Evolutionary conservation across 2,113 vertebrate species (phyloP), one percentile per base, ranked within the genome.

Genomic region (Collichthys lucidus): DNA sequence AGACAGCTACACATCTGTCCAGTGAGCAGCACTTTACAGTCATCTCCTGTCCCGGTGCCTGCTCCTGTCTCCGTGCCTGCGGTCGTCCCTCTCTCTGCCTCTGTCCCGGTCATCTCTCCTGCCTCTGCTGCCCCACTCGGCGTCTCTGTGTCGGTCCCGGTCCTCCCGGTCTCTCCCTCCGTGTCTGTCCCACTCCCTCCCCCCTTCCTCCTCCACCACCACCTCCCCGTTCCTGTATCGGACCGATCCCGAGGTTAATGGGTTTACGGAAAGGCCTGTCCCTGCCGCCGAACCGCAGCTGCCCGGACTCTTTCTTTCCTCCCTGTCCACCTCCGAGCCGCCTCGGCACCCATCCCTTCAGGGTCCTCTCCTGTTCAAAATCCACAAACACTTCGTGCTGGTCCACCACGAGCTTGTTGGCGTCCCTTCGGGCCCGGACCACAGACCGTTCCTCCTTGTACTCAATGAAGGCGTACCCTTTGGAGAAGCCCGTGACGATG

Each of bases 261-360:
- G 98, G 98, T 65, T 97, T 98, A 1, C 97, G 95, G 87, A 99
- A 99, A 11, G 98, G 98, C 66, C 98, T 94, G 87, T 99, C 98
- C 71, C 97, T 94, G 5, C 98, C 98, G 19, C 98, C 98, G 0
- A 99, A 99, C 11, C 98, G 94, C 75, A 99, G 92, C 84, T 99
- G 98, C 2, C 98, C 98, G 0, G 98, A 99, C 88, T 99, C 98
- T 31, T 99, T 99, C 75, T 98, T 98, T 6, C 98, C 98, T 4
- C 98, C 98, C 24, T 96, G 96, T 0, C 98, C 98, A 0, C 98
- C 98, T 1, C 98, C 98, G 0, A 98, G 95, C 11, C 98, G 94
- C 40, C 98, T 93, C 0, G 98, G 98, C 31, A 98, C 93, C 98
- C 98, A 99, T 1, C 98, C 98, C 63, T 96, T 96, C 1, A 99